Base-by-base conservation (phyloP, 2,797 vertebrate species). In the Melopsittacus undulatus region DNA sequence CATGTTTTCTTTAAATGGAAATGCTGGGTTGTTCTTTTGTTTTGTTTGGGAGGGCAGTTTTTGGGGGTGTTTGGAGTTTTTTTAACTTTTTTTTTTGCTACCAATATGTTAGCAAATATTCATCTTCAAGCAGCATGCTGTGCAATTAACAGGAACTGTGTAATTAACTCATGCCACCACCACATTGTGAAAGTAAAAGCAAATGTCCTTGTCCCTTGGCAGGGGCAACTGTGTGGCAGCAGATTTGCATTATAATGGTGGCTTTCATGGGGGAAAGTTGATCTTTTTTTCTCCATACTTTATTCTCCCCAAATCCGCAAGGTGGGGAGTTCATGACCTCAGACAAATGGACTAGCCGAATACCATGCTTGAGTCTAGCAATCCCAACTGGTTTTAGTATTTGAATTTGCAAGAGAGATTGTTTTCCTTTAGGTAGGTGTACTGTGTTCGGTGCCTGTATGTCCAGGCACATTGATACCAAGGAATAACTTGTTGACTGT, bases 101-200 rank as follows among this genome's bases (percentile, higher is more conserved):
- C 68, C 76, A 93, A 11, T 93, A 24, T 88, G 18, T 87, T 92
- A 90, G 57, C 85, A 96, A 89, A 92, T 94, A 74, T 90, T 92
- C 57, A 48, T 78, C 88, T 67, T 80, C 89, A 23, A 86, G 89
- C 77, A 83, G 34, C 66, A n/a, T 87, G 91, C 81, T 83, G 81
- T 96, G 63, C 93, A 96, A 78, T 96, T 97, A 97, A 90, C 72
- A 85, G 57, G 77, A 90, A 69, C 54, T 90, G 32, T 75, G 77
- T 94, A 84, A 75, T 97, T 95, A 96, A 93, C 62, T 93, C 67
- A 7, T 90, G 87, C 94, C 59, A 48, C 21, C 68, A 36, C 52
- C 62, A 76, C 43, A 80, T 75, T 86, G 81, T 91, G 87, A 94
- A 92, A 83, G 73, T 63, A 87, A 84, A 69, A 59, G 57, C 56